Evolutionary conservation across 2,113 vertebrate species (phyloP), one percentile per base, ranked within the genome.

Genomic region (Cromileptes altivelis): DNA sequence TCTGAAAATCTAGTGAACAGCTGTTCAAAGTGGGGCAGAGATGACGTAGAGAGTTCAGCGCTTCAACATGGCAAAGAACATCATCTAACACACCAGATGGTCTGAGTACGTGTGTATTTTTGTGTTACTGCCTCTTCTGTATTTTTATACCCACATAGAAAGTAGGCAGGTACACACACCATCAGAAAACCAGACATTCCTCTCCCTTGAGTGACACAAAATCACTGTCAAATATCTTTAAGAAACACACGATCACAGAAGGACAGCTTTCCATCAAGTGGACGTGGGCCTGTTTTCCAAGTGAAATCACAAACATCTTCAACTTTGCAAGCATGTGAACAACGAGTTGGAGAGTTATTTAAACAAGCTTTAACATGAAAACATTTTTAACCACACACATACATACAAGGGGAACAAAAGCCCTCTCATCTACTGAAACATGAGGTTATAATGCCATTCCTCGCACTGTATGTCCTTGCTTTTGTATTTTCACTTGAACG

Each of bases 61-160:
- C 27, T 18, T 14, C 45, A 40, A 14, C 27, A 3, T 63, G 21
- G 55, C 70, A 78, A n/a, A 0, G 25, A 73, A 45, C 6, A 18
- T 71, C 75, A 57, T 78, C 58, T 17, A 69, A 70, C 64, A 75
- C 80, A 78, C 18, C 83, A 89, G 73, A 85, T 85, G 83, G 79
- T 77, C 68, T 33, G 9, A 37, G 18, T 37, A 5, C 52, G 78
- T 57, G 42, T 70, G 40, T 53, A 21, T 77, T 40, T 64, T 42
- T 71, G n/a, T 21, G 10, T 50, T 11, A 10, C 4, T 70, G 33
- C 18, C 12, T 15, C 37, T 64, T 47, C 37, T 74, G 70, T 25
- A 45, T 27, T 56, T 67, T 45, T 27, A 19, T 37, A n/a, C 21
- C 37, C 18, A 12, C 9, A 17, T 2, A 61, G 40, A 65, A 49